phyloP scores from a whole-genome alignment of 1,140 invertebrate genomes.

The Drosophila willistoni region DNA sequence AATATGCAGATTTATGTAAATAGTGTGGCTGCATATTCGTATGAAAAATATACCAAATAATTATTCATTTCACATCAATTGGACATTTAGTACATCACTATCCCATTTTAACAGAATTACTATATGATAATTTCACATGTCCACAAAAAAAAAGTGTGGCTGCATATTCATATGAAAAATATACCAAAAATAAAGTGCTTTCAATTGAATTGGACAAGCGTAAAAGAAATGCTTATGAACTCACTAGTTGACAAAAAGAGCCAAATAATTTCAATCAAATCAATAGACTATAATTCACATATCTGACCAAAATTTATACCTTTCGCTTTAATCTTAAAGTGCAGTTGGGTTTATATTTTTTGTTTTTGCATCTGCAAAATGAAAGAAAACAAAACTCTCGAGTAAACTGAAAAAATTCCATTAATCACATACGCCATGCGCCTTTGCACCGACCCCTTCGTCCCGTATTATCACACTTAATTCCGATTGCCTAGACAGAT shows the following conservation, averaged over 20 bases:
- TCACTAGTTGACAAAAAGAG: not conserved
- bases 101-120: too few relatives aligned
- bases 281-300: not conserved
- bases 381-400: not conserved
- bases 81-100: too few relatives aligned
- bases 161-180: too few relatives aligned
- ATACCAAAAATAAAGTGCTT: not conserved
- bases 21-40: too few relatives aligned
- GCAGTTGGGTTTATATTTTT: not conserved
- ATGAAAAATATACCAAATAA: too few relatives aligned
- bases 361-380: constrained; percentile 1
- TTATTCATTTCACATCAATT: too few relatives aligned
- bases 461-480: constrained; percentile 1
- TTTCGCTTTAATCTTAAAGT: not conserved
- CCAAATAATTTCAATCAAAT: not conserved
- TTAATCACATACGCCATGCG: constrained; percentile 2
- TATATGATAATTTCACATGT: too few relatives aligned
- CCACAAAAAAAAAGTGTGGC: too few relatives aligned
- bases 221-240: too few relatives aligned
- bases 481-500: constrained; percentile 4
- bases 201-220: not conserved
- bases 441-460: not conserved
- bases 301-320: not conserved
- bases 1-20: too few relatives aligned
- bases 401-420: not conserved